phyloP scores from a whole-genome alignment of 2,113 vertebrate species.

The cat (Felis catus) region DNA sequence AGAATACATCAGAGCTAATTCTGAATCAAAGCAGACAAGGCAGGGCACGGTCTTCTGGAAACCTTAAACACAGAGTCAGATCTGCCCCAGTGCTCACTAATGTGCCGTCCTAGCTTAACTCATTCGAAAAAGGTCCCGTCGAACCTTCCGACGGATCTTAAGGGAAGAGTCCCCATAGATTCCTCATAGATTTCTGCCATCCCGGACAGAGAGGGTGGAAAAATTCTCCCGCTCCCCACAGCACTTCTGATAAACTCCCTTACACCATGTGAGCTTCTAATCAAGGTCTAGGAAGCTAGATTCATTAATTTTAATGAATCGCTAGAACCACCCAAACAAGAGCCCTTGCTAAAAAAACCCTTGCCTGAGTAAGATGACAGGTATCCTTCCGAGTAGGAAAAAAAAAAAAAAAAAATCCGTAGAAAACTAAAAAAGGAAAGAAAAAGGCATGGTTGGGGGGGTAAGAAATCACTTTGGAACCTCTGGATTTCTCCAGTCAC shows the following conservation, averaged over 20 bases:
- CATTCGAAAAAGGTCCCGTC: neutral
- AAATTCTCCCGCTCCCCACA: neutral
- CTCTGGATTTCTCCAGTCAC: slow-evolving; percentile 51
- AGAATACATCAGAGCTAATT: neutral
- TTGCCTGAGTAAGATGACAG: neutral
- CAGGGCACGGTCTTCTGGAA: neutral
- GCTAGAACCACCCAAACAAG: neutral
- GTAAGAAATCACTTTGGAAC: neutral
- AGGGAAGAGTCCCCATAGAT: too few species aligned
- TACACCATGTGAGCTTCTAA: neutral
- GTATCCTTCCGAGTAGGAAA: neutral
- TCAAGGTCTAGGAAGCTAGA: neutral
- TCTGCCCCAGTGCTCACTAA: neutral
- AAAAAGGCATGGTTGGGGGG: neutral
- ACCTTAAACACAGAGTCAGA: neutral
- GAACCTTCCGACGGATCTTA: neutral
- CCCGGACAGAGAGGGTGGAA: neutral
- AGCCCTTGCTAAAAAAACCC: slow-evolving; percentile 34
- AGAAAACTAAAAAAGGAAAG: neutral
- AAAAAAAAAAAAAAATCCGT: neutral
- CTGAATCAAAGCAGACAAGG: neutral
- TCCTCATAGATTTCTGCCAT: neutral
- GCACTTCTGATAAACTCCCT: slow-evolving; percentile 20
- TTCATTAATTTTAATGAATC: slow-evolving; percentile 69
- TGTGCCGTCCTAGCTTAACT: neutral